Percentiles rank a stretch among this genome's conserved stretches.
Conservation (phyloP, 1,140 invertebrate genomes). For the Idris sp. region DNA sequence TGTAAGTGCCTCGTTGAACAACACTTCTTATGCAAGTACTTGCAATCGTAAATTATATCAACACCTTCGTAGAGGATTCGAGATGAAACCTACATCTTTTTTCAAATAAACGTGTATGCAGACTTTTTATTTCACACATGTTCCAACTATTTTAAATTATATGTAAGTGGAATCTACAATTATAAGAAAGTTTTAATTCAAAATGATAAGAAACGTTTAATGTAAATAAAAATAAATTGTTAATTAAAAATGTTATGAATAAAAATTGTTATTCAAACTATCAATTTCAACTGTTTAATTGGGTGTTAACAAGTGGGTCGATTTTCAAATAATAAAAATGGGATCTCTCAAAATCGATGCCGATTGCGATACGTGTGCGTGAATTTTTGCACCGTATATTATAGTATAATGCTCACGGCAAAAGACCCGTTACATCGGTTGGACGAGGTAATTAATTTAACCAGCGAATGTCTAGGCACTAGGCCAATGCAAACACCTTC, state of each 20-base stretch:
- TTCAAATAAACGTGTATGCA: too few species aligned
- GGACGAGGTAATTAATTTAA: constrained; percentile 77
- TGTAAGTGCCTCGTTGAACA: constrained; percentile 57
- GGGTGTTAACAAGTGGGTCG: not conserved
- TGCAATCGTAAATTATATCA: constrained; percentile 73
- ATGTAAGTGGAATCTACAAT: too few species aligned
- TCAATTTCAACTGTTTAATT: too few species aligned
- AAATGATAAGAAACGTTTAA: too few species aligned
- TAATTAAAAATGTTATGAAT: too few species aligned
- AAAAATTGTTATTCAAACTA: too few species aligned
- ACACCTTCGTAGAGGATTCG: constrained; percentile 66
- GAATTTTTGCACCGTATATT: constrained; percentile 56
- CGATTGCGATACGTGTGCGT: constrained; percentile 46
- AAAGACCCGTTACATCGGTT: constrained; percentile 75
- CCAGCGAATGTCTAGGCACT: constrained; percentile 71
- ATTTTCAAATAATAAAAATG: constrained; percentile 1
- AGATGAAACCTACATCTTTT: constrained; percentile 40
- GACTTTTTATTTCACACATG: too few species aligned
- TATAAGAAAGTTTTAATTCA: too few species aligned
- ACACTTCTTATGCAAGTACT: constrained; percentile 59
- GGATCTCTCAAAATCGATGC: constrained; percentile 55
- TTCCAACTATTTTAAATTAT: too few species aligned
- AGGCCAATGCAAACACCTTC: constrained; percentile 78
- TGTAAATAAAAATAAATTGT: too few species aligned
- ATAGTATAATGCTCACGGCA: constrained; percentile 60